Evolutionary conservation across 1,140 invertebrate genomes (phyloP), one percentile per base, ranked within the genome.

Genomic region (Subanguina moxae): DNA sequence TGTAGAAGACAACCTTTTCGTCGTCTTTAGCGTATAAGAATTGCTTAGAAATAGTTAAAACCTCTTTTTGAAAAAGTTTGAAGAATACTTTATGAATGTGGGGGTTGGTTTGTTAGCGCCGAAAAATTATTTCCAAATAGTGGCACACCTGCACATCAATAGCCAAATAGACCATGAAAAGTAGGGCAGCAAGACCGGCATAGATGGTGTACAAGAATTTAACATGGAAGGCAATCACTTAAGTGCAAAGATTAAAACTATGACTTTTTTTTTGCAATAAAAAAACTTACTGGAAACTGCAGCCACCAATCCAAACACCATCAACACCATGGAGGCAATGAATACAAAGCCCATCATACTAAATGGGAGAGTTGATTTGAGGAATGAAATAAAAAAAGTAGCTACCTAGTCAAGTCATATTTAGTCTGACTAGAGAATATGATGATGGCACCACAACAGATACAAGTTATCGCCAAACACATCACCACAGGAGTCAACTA

Each of bases 101-200:
- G n/a, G n/a, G n/a, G n/a, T n/a, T n/a, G n/a, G n/a, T n/a, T n/a
- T n/a, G n/a, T n/a, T n/a, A n/a, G 45, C 45, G 15, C 15, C 21
- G 15, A 48, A 72, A 38, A 64, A 68, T 23, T 5, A 25, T 21
- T 28, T n/a, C 19, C 11, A 70, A 5, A n/a, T 13, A n/a, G n/a
- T n/a, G n/a, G n/a, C n/a, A n/a, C n/a, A 73, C 67, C 52, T 89
- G 89, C 1, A 88, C 87, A 75, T 90, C 88, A 74, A 86, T 88
- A 46, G 87, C 86, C 65, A 89, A 79, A 74, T 87, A 89, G 86
- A 76, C 62, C 80, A 82, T 81, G 64, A 82, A 82, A 23, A 82
- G 57, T 11, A 82, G 58, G 11, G 80, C 74, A 13, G 76, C 80
- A 0, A 71, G 15, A 3, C 74, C 76, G 45, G 80, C 77, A 48